Evolutionary conservation across 1,140 invertebrate genomes (phyloP).

Genomic region (Marisa cornuarietis): DNA sequence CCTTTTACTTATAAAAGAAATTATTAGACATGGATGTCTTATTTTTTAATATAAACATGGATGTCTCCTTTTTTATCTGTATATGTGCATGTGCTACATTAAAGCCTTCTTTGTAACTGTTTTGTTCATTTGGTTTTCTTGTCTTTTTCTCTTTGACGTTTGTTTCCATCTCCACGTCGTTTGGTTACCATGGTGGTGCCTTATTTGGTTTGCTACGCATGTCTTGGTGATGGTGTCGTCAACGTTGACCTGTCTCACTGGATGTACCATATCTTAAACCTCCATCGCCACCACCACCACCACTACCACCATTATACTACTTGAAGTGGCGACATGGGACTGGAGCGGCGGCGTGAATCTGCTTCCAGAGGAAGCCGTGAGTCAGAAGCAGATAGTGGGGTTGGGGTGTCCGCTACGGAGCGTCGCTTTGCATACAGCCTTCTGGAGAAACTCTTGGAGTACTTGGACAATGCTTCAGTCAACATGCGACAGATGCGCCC

Average conservation of each 20-base stretch:
- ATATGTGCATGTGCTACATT: conserved; percentile 1
- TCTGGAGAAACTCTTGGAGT: conserved; percentile 95
- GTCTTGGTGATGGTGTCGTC: conserved; percentile 21
- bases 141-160: conserved; percentile 18
- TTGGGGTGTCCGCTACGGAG: conserved; percentile 59
- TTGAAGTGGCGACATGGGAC: conserved; percentile 41
- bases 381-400: conserved; percentile 56
- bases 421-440: conserved; percentile 91
- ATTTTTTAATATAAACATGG: neutral
- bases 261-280: neutral
- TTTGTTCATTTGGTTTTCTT: conserved; percentile 23
- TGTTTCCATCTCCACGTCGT: conserved; percentile 7
- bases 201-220: conserved; percentile 22
- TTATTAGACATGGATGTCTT: too few relatives aligned
- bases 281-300: neutral
- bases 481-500: conserved; percentile 98
- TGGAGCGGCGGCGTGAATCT: conserved; percentile 47
- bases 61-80: neutral
- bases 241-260: conserved; percentile 3
- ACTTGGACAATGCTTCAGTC: conserved; percentile 94
- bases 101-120: conserved; percentile 10
- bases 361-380: conserved; percentile 54
- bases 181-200: conserved; percentile 24
- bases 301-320: neutral
- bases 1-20: too few relatives aligned